Conservation (phyloP, 2,888 invertebrate species). For the Coronaproctus castanopsis region DNA sequence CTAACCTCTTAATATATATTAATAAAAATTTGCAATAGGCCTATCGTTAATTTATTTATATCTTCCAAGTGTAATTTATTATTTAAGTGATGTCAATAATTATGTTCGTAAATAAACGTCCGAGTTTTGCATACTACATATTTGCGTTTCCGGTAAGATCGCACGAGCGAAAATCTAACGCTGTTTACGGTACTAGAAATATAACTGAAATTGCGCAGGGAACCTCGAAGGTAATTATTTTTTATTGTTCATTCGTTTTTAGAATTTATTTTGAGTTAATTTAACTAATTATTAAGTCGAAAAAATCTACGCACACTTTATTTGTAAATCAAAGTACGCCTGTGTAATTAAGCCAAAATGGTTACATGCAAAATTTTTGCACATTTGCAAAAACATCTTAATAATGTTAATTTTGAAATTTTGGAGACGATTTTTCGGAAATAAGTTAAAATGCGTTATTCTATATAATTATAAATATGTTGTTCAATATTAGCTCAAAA, state of each 20-base stretch:
- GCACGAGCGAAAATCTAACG: conserved; percentile 13
- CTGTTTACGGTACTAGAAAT: conserved; percentile 14
- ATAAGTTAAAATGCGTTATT: too few species aligned
- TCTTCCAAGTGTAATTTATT: too few species aligned
- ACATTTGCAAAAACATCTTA: conserved; percentile 4
- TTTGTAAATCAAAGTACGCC: too few species aligned
- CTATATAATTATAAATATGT: too few species aligned
- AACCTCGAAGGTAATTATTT: conserved; percentile 12
- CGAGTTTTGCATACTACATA: conserved; percentile 11
- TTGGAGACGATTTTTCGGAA: background rate
- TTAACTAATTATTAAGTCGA: background rate
- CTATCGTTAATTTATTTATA: too few species aligned
- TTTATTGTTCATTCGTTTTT: conserved; percentile 3
- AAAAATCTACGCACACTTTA: too few species aligned
- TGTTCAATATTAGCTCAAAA: too few species aligned
- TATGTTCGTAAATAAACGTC: background rate
- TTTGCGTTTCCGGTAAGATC: conserved; percentile 15
- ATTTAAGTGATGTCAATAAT: background rate
- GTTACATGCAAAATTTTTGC: conserved; percentile 12
- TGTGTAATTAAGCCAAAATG: conserved; percentile 7
- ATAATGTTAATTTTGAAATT: background rate
- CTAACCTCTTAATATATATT: too few species aligned
- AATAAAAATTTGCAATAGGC: too few species aligned
- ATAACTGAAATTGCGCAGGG: conserved; percentile 13
- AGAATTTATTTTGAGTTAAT: background rate